phyloP scores from a whole-genome alignment of 2,113 vertebrate genomes.

The Marcusenius ussheri region DNA sequence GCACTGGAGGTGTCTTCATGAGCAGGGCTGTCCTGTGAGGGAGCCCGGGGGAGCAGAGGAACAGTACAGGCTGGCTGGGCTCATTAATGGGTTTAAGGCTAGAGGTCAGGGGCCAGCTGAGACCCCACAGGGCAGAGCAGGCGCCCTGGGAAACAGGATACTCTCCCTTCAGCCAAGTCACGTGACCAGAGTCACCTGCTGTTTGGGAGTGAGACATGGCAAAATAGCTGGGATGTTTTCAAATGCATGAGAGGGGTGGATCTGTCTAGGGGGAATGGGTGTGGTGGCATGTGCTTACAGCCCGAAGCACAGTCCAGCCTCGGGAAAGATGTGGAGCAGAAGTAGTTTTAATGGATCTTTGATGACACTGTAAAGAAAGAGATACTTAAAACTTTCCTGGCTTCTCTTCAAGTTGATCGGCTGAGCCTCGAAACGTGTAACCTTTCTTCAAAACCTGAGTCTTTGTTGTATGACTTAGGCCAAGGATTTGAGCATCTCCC shows the following conservation, averaged over 20 bases:
- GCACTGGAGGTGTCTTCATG: background rate
- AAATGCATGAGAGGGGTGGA: background rate
- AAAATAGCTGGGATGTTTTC: background rate
- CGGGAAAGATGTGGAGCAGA: background rate
- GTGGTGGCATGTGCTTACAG: background rate
- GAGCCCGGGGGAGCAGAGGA: background rate
- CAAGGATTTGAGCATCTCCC: background rate
- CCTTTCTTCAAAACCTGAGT: background rate
- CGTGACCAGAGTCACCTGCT: slow-evolving; percentile 10
- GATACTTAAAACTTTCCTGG: background rate
- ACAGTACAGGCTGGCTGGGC: background rate
- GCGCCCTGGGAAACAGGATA: background rate
- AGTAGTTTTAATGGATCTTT: background rate
- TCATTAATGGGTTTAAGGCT: background rate
- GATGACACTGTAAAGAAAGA: background rate
- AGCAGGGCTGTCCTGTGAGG: background rate
- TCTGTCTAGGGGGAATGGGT: background rate
- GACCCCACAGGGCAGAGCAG: too few relatives aligned
- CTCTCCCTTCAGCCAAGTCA: background rate
- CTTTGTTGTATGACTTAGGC: background rate
- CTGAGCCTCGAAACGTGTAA: background rate
- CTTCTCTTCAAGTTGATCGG: background rate
- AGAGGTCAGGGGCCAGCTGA: background rate
- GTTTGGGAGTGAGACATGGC: background rate
- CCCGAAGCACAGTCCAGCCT: background rate